Percentiles rank a stretch among this genome's conserved stretches.
These are phyloP conservation scores for Eucidaris tribuloides DNA, from an alignment of 35 echinoderm and acorn worm genomes.

Conservation along the genomic window DNA sequence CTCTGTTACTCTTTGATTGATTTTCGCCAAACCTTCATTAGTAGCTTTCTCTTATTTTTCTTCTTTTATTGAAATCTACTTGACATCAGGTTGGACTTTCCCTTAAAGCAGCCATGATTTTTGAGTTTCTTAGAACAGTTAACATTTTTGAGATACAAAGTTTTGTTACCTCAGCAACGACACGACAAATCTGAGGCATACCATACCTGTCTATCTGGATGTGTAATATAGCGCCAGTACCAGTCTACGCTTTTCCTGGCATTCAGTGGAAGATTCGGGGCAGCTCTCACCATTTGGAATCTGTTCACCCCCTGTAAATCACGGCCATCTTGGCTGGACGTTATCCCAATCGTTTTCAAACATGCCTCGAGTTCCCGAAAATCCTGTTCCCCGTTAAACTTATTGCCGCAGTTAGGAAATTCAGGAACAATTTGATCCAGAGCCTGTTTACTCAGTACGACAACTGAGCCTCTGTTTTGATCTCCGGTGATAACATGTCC, in stretches of 20 bases:
- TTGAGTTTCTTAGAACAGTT: no score
- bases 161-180: no score
- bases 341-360: slow-evolving; percentile 34
- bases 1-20: no score
- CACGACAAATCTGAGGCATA: no score
- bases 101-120: no score
- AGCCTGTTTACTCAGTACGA: slow-evolving; percentile 58
- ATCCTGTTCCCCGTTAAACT: slow-evolving; percentile 58
- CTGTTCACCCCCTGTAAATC: slow-evolving; percentile 51
- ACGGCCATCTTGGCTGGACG: slow-evolving; percentile 35
- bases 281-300: slow-evolving; percentile 77
- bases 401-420: slow-evolving; percentile 32
- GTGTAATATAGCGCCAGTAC: slow-evolving; percentile 74
- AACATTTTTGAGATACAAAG: no score
- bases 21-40: no score
- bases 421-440: slow-evolving; percentile 6
- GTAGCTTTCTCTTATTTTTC: no score
- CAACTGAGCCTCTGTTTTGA: slow-evolving; percentile 32
- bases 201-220: no score
- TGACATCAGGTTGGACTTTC: no score
- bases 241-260: slow-evolving; percentile 37
- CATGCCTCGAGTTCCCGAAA: slow-evolving; percentile 69
- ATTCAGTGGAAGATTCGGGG: slow-evolving; percentile 73
- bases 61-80: no score
- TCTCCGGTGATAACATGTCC: slow-evolving; percentile 56